Conservation (phyloP, 2,888 invertebrate species). For the Macrophya annulata region DNA sequence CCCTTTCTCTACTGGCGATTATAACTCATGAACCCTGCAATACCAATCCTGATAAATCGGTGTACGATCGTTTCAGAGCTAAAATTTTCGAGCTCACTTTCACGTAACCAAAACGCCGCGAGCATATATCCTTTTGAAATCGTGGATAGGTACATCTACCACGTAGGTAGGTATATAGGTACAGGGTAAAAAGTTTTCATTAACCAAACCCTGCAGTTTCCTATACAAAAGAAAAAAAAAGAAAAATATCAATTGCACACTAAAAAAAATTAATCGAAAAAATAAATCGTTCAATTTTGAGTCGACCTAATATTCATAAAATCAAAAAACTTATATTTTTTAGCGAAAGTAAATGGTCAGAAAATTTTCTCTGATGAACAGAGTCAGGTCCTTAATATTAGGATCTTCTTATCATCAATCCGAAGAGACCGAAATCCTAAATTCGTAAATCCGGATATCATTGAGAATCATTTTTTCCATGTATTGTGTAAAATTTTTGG, state of each 20-base stretch:
- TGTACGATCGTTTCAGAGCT: background rate
- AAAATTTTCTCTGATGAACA: too few relatives aligned
- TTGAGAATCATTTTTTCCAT: too few relatives aligned
- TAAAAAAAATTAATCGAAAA: background rate
- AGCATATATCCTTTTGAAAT: slow-evolving; percentile 17
- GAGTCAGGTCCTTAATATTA: too few relatives aligned
- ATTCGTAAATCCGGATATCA: too few relatives aligned
- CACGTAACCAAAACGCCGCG: slow-evolving; percentile 11
- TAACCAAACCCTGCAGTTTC: background rate
- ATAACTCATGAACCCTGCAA: background rate
- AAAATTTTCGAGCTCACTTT: background rate
- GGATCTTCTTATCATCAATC: too few relatives aligned
- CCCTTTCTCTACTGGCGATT: background rate
- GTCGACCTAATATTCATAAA: background rate
- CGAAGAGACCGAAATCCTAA: too few relatives aligned
- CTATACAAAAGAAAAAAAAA: background rate
- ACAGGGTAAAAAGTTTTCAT: background rate
- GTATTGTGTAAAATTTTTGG: too few relatives aligned
- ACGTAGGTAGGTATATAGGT: background rate
- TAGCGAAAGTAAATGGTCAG: background rate
- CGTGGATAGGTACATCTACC: background rate
- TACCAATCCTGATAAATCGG: background rate
- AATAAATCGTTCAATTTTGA: background rate
- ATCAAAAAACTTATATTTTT: background rate
- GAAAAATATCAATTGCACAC: background rate